These are phyloP conservation scores for Lagopus leucura DNA, from an alignment of 2,113 vertebrate genomes.

Conservation along the genomic window DNA sequence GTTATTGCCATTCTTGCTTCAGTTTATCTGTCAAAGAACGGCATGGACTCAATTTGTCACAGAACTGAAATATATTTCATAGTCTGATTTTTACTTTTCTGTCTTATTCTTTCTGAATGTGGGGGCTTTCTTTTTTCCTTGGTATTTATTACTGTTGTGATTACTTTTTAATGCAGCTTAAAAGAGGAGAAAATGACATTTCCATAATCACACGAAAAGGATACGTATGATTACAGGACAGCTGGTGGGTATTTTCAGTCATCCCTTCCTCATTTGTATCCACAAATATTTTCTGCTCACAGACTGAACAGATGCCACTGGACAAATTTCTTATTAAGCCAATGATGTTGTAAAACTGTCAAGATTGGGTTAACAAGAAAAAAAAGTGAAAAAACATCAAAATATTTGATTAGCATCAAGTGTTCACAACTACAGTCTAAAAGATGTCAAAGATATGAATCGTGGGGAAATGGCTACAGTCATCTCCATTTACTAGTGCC, in stretches of 20 bases:
- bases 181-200: constrained; percentile 1
- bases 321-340: constrained; percentile 75
- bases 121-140: not conserved
- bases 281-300: constrained; percentile 81
- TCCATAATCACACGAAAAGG: constrained; percentile 43
- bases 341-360: constrained; percentile 78
- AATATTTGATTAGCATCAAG: not conserved
- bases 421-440: not conserved
- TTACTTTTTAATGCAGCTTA: not conserved
- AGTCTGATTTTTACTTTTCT: not conserved
- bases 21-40: not conserved
- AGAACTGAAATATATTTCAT: not conserved
- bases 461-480: not conserved
- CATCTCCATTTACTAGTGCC: not conserved
- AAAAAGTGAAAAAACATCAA: not conserved
- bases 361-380: not conserved
- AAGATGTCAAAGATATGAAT: not conserved
- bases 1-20: not conserved
- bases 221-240: constrained; percentile 83
- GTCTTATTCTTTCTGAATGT: not conserved
- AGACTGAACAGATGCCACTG: constrained; percentile 72
- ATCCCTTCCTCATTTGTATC: constrained; percentile 81
- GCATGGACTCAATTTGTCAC: not conserved
- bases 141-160: not conserved
- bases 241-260: constrained; percentile 83